Evolutionary conservation across 1,140 invertebrate genomes (phyloP), one percentile per base, ranked within the genome.

Genomic region (Drosophila baimaii): DNA sequence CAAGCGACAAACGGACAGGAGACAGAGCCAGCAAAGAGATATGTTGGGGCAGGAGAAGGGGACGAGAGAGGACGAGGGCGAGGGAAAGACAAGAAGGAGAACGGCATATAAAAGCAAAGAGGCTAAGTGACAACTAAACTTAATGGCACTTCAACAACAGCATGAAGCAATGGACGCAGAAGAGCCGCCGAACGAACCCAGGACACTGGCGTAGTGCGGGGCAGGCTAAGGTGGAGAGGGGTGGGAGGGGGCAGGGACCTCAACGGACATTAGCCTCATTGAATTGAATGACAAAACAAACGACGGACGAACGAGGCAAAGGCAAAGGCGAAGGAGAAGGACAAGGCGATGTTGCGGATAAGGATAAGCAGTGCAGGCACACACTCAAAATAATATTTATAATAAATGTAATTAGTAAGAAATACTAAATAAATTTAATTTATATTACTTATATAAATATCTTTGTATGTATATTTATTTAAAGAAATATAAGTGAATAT

Each of bases 201-300:
- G 64, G 51, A 57, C 62, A 69, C 39, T 49, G 63, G 21, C 44
- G 66, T 5, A 17, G 31, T 19, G 17, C 5, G 1, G 9, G 21
- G 49, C 19, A 10, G 39, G 23, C 15, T 7, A 0, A 1, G 17
- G 31, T 27, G 35, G 6, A 1, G n/a, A 1, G 27, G 47, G 57
- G 59, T 47, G 57, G 37, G 21, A 12, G 43, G 31, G 69, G 37
- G 21, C 10, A 37, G 31, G 69, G 73, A 56, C 49, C 88, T 90
- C 88, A 90, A 83, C 88, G 88, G 88, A 90, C 88, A 90, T 90
- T 90, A 90, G 88, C 88, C 88, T 90, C 82, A 90, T 90, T 90
- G 88, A 90, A 90, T 90, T 90, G 86, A 90, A 90, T 90, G 82
- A 90, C 86, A 89, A 89, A 89, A 89, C 84, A 89, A 89, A 89